phyloP scores from a whole-genome alignment of 2,797 vertebrate species.

The Sarcoramphus papa region DNA sequence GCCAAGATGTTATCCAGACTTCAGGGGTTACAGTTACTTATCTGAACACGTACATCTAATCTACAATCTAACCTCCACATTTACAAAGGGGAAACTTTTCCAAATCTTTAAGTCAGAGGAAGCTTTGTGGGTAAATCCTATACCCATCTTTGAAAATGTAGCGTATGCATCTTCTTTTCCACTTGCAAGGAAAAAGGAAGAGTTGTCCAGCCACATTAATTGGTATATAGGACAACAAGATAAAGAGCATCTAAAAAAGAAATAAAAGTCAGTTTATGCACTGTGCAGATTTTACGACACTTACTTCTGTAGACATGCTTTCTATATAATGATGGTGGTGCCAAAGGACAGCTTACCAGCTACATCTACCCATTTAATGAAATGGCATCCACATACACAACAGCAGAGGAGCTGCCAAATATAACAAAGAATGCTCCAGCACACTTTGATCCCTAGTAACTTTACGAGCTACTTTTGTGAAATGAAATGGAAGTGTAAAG shows the following conservation, averaged over 20 bases:
- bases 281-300: not conserved
- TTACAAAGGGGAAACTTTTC: not conserved
- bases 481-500: not conserved
- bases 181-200: not conserved
- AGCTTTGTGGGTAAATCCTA: not conserved
- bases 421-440: not conserved
- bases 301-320: not conserved
- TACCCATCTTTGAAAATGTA: not conserved
- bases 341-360: not conserved
- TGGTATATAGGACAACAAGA: not conserved
- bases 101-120: not conserved
- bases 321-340: not conserved
- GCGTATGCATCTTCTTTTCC: not conserved
- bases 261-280: not conserved
- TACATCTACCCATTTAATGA: not conserved
- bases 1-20: not conserved
- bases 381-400: rapidly evolving
- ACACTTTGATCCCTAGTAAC: not conserved
- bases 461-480: not conserved
- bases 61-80: not conserved
- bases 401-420: not conserved
- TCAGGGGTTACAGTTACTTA: not conserved
- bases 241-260: not conserved
- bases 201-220: not conserved
- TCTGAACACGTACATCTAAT: not conserved